Percentiles rank a stretch among this genome's conserved stretches.
These are phyloP conservation scores for Monarcha castaneiventris DNA, from an alignment of 2,113 vertebrate genomes.

Conservation along the genomic window DNA sequence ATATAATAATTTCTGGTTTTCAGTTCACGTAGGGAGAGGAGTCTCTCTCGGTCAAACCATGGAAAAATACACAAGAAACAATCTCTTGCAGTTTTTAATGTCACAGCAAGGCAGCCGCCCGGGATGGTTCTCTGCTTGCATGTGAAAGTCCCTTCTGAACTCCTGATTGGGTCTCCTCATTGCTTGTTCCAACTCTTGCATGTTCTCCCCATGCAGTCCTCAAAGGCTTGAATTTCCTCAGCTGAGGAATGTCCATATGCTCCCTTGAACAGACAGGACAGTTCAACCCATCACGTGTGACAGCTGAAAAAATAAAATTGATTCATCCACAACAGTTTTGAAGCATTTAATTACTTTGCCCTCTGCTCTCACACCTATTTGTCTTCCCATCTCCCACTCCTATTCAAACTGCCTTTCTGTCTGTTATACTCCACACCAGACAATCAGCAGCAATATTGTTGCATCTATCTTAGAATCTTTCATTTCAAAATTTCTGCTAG, in stretches of 20 bases:
- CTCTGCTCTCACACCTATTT: not conserved
- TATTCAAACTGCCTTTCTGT: not conserved
- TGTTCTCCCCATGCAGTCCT: not conserved
- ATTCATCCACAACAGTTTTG: not conserved
- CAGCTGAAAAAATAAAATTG: not conserved
- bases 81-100: too few species aligned
- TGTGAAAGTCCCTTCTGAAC: not conserved
- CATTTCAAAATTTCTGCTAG: not conserved
- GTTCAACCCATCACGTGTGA: not conserved
- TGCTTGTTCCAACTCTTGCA: rapidly evolving
- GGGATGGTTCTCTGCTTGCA: too few species aligned
- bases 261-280: not conserved
- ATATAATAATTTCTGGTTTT: too few species aligned
- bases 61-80: too few species aligned
- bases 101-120: too few species aligned
- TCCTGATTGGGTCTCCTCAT: not conserved
- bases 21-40: too few species aligned
- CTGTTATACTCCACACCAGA: not conserved
- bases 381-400: not conserved
- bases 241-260: not conserved
- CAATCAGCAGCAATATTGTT: not conserved
- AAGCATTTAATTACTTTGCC: not conserved
- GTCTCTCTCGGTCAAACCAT: too few species aligned
- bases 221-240: not conserved
- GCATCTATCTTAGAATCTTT: not conserved